phyloP scores from a whole-genome alignment of 2,797 vertebrate genomes.

The Pseudocheirus occidentalis region DNA sequence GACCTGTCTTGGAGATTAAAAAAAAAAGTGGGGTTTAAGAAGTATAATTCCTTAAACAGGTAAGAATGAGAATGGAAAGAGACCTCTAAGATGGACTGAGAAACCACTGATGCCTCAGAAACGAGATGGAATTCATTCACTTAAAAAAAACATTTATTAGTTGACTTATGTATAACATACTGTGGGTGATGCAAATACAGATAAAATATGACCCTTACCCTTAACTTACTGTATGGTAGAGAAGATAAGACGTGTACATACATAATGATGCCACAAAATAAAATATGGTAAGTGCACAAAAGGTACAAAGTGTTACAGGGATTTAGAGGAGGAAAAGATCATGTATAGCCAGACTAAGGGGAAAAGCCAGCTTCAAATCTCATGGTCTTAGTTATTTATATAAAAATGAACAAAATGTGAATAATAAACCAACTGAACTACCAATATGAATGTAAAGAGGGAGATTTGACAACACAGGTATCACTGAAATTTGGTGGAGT shows the following conservation, averaged over 20 bases:
- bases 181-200: background rate
- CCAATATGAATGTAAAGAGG: background rate
- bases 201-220: background rate
- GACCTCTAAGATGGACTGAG: background rate
- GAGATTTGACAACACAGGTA: background rate
- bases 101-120: background rate
- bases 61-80: background rate
- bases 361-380: background rate
- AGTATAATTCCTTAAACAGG: background rate
- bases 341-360: background rate
- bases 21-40: background rate
- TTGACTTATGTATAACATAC: background rate
- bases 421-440: background rate
- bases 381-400: background rate
- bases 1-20: background rate
- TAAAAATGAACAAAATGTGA: background rate
- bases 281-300: background rate
- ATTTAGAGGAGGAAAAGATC: background rate
- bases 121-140: background rate
- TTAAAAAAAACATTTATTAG: background rate
- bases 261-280: background rate
- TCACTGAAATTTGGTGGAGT: background rate
- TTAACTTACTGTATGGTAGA: background rate
- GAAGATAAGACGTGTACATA: background rate
- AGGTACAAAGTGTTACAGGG: background rate